Base-by-base conservation (phyloP, 2,113 vertebrate species). In the Pontoporia blainvillei region DNA sequence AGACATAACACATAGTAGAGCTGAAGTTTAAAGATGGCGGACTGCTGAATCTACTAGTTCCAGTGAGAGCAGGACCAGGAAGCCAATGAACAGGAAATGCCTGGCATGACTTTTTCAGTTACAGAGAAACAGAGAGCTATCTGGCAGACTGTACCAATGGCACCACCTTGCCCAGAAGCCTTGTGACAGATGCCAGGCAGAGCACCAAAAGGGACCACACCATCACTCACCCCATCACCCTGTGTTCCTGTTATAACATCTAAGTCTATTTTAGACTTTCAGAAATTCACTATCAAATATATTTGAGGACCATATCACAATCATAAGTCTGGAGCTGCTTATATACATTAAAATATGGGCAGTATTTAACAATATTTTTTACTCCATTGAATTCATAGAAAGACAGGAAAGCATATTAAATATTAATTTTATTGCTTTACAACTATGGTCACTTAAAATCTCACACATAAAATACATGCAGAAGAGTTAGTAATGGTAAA, bases 371-470 rank as follows among this genome's bases (percentile, higher is more conserved):
- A 73, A 59, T 73, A 54, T 71, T 62, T 91, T 90, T 92, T 69
- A 90, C 86, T 86, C 2, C n/a, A 78, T 15, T 84, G 57, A 95
- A 75, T 71, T 71, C 2, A 92, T 15, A 95, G 39, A 90, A 91
- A 15, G 69, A 67, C 27, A 90, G 34, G 41, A 85, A 91, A 31
- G 41, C 27, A 61, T 14, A n/a, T 72, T 72, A 52, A 79, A 78
- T 23, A 95, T 86, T 90, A 36, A 91, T 84, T 95, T 96, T 93
- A 92, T 92, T 95, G 75, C 21, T 94, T 86, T 90, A 82, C 9
- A 72, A 36, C 46, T 34, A 41, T 1, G 29, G 27, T 76, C 36
- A 76, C 71, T 82, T 88, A 59, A 15, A 93, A 52, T 59, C 7
- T 91, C 78, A 89, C 44, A 91, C 14, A 71, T 20, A 83, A 89